These are phyloP conservation scores for Trimorus sp. DNA, from an alignment of 2,888 invertebrate genomes.

Conservation along the genomic window DNA sequence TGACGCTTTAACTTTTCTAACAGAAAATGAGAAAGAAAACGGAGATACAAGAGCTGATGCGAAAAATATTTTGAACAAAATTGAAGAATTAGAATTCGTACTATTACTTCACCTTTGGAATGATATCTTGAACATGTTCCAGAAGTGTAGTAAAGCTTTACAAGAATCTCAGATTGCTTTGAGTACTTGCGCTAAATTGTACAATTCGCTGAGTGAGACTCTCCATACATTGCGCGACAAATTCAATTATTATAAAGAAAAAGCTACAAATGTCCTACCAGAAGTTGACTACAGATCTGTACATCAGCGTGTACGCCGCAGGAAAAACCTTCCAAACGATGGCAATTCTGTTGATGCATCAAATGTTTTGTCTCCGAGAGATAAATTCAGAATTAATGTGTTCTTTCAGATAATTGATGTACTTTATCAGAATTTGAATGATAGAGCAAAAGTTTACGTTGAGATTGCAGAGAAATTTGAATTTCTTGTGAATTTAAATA, in stretches of 20 bases:
- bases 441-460: constrained; percentile 19
- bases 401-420: constrained; percentile 31
- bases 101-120: constrained; percentile 21
- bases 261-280: constrained; percentile 22
- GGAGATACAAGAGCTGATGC: constrained; percentile 7
- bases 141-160: constrained; percentile 1
- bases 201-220: constrained; percentile 17
- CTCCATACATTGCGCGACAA: constrained; percentile 4
- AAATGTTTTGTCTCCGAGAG: constrained; percentile 11
- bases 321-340: constrained; percentile 5
- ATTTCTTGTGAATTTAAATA: constrained; percentile 1
- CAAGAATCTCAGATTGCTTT: constrained; percentile 17
- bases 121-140: constrained; percentile 21
- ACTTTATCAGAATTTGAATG: constrained; percentile 24
- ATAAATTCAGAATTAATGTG: constrained; percentile 23
- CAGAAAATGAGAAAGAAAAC: background rate
- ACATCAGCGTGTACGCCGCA: constrained; percentile 3
- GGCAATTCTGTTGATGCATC: constrained; percentile 4
- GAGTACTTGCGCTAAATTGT: constrained; percentile 6
- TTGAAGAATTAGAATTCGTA: constrained; percentile 11
- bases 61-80: background rate
- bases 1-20: background rate
- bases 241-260: background rate
- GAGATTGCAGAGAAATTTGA: constrained; percentile 25
- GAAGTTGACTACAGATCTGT: constrained; percentile 20